Evolutionary conservation across 2,113 vertebrate species (phyloP).

Genomic region (Eurypyga helias): DNA sequence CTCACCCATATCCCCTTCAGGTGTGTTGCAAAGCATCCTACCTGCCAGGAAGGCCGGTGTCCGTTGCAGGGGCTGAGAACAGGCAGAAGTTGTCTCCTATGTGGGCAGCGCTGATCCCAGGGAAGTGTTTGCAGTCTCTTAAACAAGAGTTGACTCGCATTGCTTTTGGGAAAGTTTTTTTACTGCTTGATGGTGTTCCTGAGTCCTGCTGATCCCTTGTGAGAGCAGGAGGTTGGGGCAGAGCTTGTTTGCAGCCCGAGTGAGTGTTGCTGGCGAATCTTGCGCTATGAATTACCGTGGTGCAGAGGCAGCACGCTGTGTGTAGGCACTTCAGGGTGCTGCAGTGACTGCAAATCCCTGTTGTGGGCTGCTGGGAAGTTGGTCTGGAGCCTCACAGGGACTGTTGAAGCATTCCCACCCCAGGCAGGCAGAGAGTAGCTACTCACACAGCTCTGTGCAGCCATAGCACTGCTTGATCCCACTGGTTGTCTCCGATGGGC

Average conservation of each 20-base stretch:
- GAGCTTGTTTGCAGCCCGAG: background rate
- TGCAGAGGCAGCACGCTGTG: background rate
- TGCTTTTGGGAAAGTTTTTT: background rate
- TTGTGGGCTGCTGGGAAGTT: background rate
- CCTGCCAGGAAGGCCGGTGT: background rate
- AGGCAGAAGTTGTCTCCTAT: background rate
- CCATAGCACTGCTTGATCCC: fast-evolving
- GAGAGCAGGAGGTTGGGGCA: background rate
- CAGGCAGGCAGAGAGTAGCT: background rate
- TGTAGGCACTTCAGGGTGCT: background rate
- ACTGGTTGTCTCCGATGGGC: background rate
- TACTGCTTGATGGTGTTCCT: background rate
- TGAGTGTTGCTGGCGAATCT: background rate
- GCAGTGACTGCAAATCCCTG: background rate
- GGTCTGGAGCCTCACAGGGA: background rate
- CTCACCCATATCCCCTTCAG: background rate
- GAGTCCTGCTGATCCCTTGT: background rate
- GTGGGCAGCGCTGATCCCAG: background rate
- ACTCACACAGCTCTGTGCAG: background rate
- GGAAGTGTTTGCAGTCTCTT: background rate
- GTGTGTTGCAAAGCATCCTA: background rate
- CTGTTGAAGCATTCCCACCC: background rate
- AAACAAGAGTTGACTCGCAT: background rate
- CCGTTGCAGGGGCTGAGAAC: background rate
- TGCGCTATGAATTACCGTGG: background rate